Evolutionary conservation across 2,888 invertebrate genomes (phyloP).

Genomic region (Ptychoptera contaminata): DNA sequence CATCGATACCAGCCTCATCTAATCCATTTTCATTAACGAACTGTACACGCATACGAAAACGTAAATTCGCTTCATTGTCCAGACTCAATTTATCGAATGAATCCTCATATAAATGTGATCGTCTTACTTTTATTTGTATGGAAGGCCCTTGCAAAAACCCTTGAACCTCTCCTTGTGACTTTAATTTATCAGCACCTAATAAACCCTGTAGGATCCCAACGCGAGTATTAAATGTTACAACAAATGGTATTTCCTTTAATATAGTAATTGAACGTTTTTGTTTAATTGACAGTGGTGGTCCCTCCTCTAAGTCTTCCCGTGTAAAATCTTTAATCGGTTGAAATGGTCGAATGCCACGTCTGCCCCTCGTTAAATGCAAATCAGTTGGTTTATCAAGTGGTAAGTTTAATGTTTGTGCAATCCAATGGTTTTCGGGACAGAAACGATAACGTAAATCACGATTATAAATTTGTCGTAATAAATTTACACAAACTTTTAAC

Average conservation of each 20-base stretch:
- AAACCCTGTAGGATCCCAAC: conserved; percentile 71
- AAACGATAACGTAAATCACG: conserved; percentile 72
- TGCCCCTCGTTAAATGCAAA: conserved; percentile 34
- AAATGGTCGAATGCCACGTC: conserved; percentile 36
- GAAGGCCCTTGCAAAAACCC: conserved; percentile 61
- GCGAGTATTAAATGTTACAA: conserved; percentile 80
- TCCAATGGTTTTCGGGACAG: conserved; percentile 57
- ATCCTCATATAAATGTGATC: conserved; percentile 95
- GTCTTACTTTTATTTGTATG: conserved; percentile 59
- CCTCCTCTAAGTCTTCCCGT: conserved; percentile 49
- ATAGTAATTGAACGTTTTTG: conserved; percentile 79
- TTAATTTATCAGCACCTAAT: conserved; percentile 32
- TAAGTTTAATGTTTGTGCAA: conserved; percentile 32
- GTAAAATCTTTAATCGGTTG: conserved; percentile 38
- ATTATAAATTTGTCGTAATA: conserved; percentile 67
- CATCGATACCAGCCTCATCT: conserved; percentile 94
- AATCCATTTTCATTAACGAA: conserved; percentile 80
- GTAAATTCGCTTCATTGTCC: conserved; percentile 79
- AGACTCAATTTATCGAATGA: conserved; percentile 86
- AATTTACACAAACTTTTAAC: conserved; percentile 51
- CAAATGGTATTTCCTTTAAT: conserved; percentile 84
- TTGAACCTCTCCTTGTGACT: conserved; percentile 55
- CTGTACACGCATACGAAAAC: conserved; percentile 73
- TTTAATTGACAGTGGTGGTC: conserved; percentile 71
- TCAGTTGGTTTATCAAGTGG: conserved; percentile 38